Percentiles rank a stretch among this genome's conserved stretches.
Evolutionary conservation across 2,113 vertebrate species (phyloP).

Genomic region (Ammodytes dubius): DNA sequence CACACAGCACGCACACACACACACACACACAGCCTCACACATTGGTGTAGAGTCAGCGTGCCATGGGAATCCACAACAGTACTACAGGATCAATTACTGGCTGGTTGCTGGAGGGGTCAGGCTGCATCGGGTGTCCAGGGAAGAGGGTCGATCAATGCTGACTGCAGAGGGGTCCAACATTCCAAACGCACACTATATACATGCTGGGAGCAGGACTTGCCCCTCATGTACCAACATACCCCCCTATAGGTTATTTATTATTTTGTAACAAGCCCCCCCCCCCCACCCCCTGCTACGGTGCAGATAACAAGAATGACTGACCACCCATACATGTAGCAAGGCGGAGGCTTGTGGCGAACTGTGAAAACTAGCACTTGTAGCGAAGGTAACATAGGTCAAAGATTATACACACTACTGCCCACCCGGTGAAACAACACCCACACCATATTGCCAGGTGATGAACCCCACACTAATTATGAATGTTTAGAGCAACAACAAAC

Average conservation of each 20-base stretch:
- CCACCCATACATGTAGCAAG: constrained; percentile 26
- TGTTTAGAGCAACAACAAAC: neutral
- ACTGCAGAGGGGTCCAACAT: constrained; percentile 71
- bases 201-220: constrained; percentile 40
- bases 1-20: constrained; percentile 28
- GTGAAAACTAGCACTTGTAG: constrained; percentile 5
- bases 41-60: constrained; percentile 56
- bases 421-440: constrained; percentile 20
- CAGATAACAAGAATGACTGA: constrained; percentile 44
- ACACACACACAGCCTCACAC: constrained; percentile 39
- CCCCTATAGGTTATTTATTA: neutral
- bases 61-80: constrained; percentile 70
- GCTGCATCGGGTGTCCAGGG: constrained; percentile 75
- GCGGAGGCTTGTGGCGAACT: constrained; percentile 12
- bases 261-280: constrained; percentile 38
- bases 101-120: constrained; percentile 80
- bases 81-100: constrained; percentile 83
- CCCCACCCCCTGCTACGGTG: neutral
- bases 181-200: constrained; percentile 56
- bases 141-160: constrained; percentile 78
- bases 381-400: constrained; percentile 23
- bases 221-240: constrained; percentile 45
- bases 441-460: neutral
- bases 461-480: constrained; percentile 17
- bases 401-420: constrained; percentile 5